Percentiles rank a stretch among this genome's conserved stretches.
Evolutionary conservation across 1,140 invertebrate species (phyloP).

Genomic region (Aricia agestis): DNA sequence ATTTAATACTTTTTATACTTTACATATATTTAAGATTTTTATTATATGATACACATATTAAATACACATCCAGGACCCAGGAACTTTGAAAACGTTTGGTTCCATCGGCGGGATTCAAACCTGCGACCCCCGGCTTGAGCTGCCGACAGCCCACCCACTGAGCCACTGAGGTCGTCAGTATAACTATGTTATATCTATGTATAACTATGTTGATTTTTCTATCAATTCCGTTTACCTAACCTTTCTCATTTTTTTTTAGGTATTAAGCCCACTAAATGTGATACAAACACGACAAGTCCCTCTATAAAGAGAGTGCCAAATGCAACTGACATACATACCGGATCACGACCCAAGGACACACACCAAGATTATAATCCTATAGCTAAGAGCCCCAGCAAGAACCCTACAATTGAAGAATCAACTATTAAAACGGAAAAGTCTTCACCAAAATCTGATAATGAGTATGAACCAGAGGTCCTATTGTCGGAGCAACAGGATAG

Average conservation of each 20-base stretch:
- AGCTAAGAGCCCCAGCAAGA: conserved; percentile 57
- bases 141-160: too few relatives aligned
- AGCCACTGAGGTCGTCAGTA: too few relatives aligned
- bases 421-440: conserved; percentile 65
- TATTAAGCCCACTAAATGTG: conserved; percentile 65
- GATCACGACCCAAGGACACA: conserved; percentile 46
- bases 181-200: too few relatives aligned
- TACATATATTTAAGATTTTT: too few relatives aligned
- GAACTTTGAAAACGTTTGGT: too few relatives aligned
- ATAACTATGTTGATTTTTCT: too few relatives aligned
- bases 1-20: too few relatives aligned
- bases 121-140: too few relatives aligned
- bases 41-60: too few relatives aligned
- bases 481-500: conserved; percentile 65
- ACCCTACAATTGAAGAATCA: conserved; percentile 42
- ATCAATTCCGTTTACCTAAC: neutral
- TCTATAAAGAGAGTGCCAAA: conserved; percentile 50
- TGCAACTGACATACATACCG: conserved; percentile 41
- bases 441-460: conserved; percentile 67
- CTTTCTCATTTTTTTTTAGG: conserved; percentile 43
- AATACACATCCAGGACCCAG: too few relatives aligned
- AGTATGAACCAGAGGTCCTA: conserved; percentile 71
- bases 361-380: conserved; percentile 44
- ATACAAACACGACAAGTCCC: conserved; percentile 42
- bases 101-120: too few relatives aligned